Conservation (phyloP, 2,888 invertebrate species). For the Cistogaster globosa region DNA sequence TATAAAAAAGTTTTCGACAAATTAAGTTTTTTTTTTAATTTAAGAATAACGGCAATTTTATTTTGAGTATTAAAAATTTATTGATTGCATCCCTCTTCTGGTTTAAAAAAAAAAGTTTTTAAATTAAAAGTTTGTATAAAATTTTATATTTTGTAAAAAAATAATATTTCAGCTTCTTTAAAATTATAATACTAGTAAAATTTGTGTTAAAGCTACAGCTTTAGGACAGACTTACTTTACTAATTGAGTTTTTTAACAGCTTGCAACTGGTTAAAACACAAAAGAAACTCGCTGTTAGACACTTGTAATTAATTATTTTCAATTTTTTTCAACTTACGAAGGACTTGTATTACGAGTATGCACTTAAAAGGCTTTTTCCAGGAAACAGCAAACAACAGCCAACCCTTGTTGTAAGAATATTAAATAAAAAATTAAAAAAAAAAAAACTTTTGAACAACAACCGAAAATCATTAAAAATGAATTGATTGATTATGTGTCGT, state of each 20-base stretch:
- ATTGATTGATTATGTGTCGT: slow-evolving; percentile 42
- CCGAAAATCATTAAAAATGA: slow-evolving; percentile 20
- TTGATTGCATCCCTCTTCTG: not conserved
- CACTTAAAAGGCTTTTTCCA: slow-evolving; percentile 54
- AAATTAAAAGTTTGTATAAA: no score
- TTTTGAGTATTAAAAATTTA: no score
- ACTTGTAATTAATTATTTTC: slow-evolving; percentile 26
- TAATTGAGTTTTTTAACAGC: not conserved
- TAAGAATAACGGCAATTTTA: no score
- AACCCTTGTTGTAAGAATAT: slow-evolving; percentile 21
- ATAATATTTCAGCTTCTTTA: no score
- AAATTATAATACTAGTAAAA: not conserved
- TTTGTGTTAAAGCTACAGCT: not conserved
- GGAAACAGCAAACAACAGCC: not conserved
- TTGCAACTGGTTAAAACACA: slow-evolving; percentile 4
- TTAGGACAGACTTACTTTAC: not conserved
- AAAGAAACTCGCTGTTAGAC: slow-evolving; percentile 2
- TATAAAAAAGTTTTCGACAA: no score
- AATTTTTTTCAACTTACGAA: not conserved
- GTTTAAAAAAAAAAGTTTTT: no score
- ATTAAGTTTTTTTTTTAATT: no score
- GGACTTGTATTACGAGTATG: not conserved
- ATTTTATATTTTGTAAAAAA: no score
- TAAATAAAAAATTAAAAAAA: no score
- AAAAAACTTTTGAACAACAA: slow-evolving; percentile 5